Evolutionary conservation across 1,140 invertebrate genomes (phyloP).

Genomic region (Phocides pigmalion): DNA sequence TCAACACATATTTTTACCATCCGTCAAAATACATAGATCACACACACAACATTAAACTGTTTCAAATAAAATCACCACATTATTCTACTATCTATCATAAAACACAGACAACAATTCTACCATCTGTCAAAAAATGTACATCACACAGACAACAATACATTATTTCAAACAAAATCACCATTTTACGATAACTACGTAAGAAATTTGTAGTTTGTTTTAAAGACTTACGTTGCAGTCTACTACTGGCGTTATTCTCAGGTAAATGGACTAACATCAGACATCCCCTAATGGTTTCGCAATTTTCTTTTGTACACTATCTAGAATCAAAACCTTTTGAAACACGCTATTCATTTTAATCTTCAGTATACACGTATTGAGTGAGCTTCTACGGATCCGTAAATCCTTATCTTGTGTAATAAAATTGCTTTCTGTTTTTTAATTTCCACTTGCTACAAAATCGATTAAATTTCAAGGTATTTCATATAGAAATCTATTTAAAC

Average conservation of each 20-base stretch:
- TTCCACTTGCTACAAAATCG: neutral
- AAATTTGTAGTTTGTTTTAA: neutral
- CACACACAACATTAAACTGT: no score
- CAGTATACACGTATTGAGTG: slow-evolving; percentile 3
- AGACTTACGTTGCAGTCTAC: neutral
- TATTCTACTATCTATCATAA: no score
- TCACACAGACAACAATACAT: no score
- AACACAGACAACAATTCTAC: no score
- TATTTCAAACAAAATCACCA: neutral
- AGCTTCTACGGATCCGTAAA: neutral
- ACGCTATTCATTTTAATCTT: slow-evolving; percentile 24
- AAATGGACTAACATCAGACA: slow-evolving; percentile 8
- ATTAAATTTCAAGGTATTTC: no score
- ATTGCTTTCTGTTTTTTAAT: neutral
- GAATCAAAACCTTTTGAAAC: slow-evolving; percentile 2
- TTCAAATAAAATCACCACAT: no score
- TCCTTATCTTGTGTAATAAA: neutral
- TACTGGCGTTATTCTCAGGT: slow-evolving; percentile 5
- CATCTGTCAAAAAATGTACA: no score
- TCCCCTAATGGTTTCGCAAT: slow-evolving; percentile 20
- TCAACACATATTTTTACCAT: no score
- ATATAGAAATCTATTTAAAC: no score
- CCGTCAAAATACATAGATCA: no score
- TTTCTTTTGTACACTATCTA: slow-evolving; percentile 16
- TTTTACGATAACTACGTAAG: neutral